These are phyloP conservation scores for Melozone crissalis DNA, from an alignment of 2,113 vertebrate species.

Conservation along the genomic window DNA sequence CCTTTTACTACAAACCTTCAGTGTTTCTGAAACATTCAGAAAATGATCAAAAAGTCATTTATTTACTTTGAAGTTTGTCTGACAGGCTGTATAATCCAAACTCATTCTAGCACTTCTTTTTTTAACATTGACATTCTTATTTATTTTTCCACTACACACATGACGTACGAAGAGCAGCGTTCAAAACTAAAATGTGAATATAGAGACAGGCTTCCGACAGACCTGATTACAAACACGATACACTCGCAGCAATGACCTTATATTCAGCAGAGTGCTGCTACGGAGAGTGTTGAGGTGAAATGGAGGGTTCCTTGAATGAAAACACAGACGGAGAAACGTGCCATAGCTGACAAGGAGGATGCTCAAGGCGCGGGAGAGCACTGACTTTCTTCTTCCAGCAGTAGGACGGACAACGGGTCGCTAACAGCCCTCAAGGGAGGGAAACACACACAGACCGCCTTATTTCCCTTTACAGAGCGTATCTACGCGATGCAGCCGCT, in stretches of 20 bases:
- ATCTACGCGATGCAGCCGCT: constrained; percentile 28
- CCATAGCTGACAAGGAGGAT: background rate
- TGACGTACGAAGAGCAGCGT: rapidly evolving
- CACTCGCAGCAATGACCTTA: background rate
- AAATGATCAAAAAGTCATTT: background rate
- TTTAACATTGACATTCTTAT: background rate
- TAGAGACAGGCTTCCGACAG: background rate
- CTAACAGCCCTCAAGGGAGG: background rate
- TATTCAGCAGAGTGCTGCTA: rapidly evolving
- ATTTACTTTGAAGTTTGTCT: background rate
- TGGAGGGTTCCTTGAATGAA: background rate
- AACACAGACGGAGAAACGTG: background rate
- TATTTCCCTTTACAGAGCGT: background rate
- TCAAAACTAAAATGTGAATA: background rate
- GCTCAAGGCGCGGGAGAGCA: background rate
- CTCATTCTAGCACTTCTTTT: background rate
- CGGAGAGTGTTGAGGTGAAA: background rate
- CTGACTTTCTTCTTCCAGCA: background rate
- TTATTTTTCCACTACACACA: background rate
- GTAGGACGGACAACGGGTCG: background rate
- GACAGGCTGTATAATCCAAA: background rate
- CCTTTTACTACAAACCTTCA: background rate
- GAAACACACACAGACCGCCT: background rate
- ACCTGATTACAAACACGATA: rapidly evolving
- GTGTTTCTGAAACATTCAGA: background rate